phyloP scores from a whole-genome alignment of 2,797 vertebrate genomes.

The Lacerta agilis region DNA sequence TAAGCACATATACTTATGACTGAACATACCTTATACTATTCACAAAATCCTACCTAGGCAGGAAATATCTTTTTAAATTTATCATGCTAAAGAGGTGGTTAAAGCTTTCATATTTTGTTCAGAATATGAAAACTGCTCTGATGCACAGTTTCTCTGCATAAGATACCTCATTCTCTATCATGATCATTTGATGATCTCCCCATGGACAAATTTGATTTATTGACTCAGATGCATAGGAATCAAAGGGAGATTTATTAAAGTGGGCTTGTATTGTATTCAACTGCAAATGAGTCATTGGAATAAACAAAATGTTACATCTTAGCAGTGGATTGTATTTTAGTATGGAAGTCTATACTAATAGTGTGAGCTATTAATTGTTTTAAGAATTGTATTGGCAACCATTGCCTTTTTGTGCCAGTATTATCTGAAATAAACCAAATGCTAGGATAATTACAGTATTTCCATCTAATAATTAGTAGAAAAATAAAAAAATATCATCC shows the following conservation, averaged over 20 bases:
- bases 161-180: slow-evolving; percentile 53
- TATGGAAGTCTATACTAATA: slow-evolving; percentile 64
- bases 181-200: slow-evolving; percentile 47
- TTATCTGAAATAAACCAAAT: slow-evolving; percentile 65
- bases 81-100: slow-evolving; percentile 40
- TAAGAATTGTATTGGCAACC: slow-evolving; percentile 55
- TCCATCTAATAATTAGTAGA: slow-evolving; percentile 60
- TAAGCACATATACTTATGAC: background rate
- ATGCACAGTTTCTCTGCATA: slow-evolving; percentile 56
- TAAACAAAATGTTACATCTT: slow-evolving; percentile 66
- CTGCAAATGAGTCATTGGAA: slow-evolving; percentile 56
- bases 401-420: slow-evolving; percentile 58
- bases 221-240: slow-evolving; percentile 50
- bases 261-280: slow-evolving; percentile 62
- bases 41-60: slow-evolving; percentile 35
- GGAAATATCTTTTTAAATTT: slow-evolving; percentile 22
- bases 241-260: slow-evolving; percentile 32
- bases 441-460: slow-evolving; percentile 52
- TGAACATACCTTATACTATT: slow-evolving; percentile 50
- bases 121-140: slow-evolving; percentile 36
- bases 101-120: slow-evolving; percentile 49
- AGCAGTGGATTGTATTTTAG: slow-evolving; percentile 74
- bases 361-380: slow-evolving; percentile 66
- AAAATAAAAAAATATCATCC: slow-evolving; percentile 7
- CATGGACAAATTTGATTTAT: slow-evolving; percentile 24